Evolutionary conservation across 2,888 invertebrate species (phyloP).

Genomic region (Tridacna crocea): DNA sequence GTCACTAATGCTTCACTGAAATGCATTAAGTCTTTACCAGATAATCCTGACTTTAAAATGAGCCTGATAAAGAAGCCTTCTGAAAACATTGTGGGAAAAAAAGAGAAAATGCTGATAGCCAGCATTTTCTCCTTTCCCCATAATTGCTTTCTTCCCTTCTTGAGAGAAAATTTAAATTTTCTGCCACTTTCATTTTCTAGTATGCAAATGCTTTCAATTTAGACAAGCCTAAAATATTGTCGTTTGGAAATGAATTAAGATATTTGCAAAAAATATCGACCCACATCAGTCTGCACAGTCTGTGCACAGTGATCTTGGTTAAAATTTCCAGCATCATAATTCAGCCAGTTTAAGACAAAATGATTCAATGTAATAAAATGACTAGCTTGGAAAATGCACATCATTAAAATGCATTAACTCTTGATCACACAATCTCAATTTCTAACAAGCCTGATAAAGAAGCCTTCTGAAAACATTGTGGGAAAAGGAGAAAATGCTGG

Average conservation of each 20-base stretch:
- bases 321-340: no score
- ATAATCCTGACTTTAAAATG: not conserved
- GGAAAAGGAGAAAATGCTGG: constrained; percentile 5
- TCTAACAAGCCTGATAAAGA: no score
- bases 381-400: no score
- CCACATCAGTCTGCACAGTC: not conserved
- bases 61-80: not conserved
- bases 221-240: no score
- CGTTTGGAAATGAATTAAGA: no score
- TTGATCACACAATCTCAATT: no score
- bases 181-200: not conserved
- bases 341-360: no score
- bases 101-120: constrained; percentile 1
- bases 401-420: not conserved
- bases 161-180: not conserved
- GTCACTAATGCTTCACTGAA: no score
- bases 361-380: no score
- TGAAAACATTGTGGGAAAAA: constrained; percentile 12
- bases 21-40: not conserved
- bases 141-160: not conserved
- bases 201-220: not conserved
- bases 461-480: not conserved
- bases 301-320: no score
- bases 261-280: no score
- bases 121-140: constrained; percentile 12